A percentile compares a stretch with the other conserved stretches of the same genome.
Evolutionary conservation across 2,113 vertebrate species (phyloP).

Genomic region (Ursus arctos): DNA sequence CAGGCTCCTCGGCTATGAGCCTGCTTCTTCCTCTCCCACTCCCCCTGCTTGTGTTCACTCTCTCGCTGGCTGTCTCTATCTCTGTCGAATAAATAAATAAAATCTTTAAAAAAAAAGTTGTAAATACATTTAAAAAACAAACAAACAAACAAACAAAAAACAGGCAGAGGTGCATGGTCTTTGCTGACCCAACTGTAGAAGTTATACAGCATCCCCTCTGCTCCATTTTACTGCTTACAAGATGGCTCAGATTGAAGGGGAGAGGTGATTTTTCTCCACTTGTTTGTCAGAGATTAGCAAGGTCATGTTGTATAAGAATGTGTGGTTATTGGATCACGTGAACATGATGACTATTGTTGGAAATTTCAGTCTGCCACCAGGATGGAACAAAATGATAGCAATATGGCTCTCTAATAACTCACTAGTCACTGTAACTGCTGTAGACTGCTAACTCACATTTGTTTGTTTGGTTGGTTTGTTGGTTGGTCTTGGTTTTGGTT

Average conservation of each 20-base stretch:
- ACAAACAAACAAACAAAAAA: not conserved
- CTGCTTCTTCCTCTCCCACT: too few relatives aligned
- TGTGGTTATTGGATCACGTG: not conserved
- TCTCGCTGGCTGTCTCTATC: too few relatives aligned
- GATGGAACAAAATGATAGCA: not conserved
- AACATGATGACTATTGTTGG: too few relatives aligned
- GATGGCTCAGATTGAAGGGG: not conserved
- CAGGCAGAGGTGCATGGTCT: not conserved
- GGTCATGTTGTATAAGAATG: not conserved
- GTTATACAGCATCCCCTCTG: not conserved
- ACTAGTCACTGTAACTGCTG: not conserved
- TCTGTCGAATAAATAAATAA: too few relatives aligned
- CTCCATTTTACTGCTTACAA: not conserved
- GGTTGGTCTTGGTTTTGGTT: not conserved
- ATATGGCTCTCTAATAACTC: not conserved
- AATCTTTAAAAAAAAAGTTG: too few relatives aligned
- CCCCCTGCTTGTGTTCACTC: too few relatives aligned
- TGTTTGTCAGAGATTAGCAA: not conserved
- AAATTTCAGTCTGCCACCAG: not conserved
- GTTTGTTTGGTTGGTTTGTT: not conserved
- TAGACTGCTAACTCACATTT: not conserved
- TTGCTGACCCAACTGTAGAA: not conserved
- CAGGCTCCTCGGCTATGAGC: too few relatives aligned
- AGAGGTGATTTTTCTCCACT: not conserved
- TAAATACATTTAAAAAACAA: not conserved